Evolutionary conservation across 2,888 invertebrate genomes (phyloP).

Genomic region (Geophilus truncorum): DNA sequence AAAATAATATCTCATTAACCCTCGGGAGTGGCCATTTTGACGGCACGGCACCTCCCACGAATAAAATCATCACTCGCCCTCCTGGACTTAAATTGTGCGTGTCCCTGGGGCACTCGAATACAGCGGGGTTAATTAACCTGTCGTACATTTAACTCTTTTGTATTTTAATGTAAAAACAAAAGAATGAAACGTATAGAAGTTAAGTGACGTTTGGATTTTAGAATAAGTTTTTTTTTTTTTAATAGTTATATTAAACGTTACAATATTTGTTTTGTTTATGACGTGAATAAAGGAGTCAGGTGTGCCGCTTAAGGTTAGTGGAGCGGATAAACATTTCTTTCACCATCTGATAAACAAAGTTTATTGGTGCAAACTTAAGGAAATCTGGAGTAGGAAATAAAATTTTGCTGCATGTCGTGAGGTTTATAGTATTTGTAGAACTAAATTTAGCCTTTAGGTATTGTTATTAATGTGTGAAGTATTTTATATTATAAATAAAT

Average conservation of each 20-base stretch:
- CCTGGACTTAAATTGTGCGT: background rate
- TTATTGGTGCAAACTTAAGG: background rate
- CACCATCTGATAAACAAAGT: background rate
- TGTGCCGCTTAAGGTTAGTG: background rate
- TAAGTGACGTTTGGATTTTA: too few species aligned
- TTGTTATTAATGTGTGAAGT: too few species aligned
- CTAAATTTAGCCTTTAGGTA: too few species aligned
- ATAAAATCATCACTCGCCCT: background rate
- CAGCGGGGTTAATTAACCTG: background rate
- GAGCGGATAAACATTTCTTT: too few species aligned
- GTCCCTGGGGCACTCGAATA: background rate
- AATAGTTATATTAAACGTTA: too few species aligned
- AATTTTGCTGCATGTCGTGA: background rate
- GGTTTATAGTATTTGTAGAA: too few species aligned
- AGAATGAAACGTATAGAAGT: too few species aligned
- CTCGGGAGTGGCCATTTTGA: background rate
- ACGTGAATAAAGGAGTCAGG: background rate
- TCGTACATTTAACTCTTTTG: background rate
- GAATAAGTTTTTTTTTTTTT: too few species aligned
- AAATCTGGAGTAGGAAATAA: background rate
- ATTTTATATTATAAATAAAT: too few species aligned
- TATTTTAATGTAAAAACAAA: too few species aligned
- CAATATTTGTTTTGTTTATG: background rate
- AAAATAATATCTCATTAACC: background rate
- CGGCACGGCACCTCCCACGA: background rate